A percentile compares a stretch with the other conserved stretches of the same genome.
Conservation (phyloP, 2,888 invertebrate species). For the Plagodis dolabraria region DNA sequence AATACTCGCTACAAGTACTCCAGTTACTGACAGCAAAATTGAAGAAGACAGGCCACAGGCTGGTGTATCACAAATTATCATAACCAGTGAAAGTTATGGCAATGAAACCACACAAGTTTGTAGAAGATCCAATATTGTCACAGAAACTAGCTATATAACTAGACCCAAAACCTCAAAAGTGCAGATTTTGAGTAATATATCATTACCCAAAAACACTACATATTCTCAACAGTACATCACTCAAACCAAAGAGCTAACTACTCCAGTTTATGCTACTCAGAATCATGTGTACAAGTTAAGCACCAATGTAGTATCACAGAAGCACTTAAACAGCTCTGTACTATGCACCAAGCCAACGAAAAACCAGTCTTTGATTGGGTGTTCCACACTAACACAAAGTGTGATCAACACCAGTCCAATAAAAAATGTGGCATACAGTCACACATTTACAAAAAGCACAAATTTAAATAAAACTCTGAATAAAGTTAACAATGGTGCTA, state of each 20-base stretch:
- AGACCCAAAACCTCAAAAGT: conserved; percentile 77
- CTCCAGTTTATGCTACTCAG: conserved; percentile 71
- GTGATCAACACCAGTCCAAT: conserved; percentile 70
- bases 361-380: conserved; percentile 73
- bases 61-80: conserved; percentile 77
- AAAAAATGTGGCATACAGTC: conserved; percentile 76
- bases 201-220: conserved; percentile 73
- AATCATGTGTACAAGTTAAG: conserved; percentile 78
- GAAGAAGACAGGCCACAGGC: conserved; percentile 70
- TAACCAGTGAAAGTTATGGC: conserved; percentile 76
- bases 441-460: conserved; percentile 73
- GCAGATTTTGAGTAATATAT: conserved; percentile 80
- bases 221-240: conserved; percentile 72
- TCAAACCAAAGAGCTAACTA: conserved; percentile 67
- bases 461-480: conserved; percentile 71
- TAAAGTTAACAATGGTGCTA: conserved; percentile 80
- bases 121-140: conserved; percentile 70
- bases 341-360: conserved; percentile 72
- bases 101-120: conserved; percentile 64
- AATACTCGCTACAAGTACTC: conserved; percentile 70
- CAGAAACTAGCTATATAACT: conserved; percentile 70
- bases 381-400: conserved; percentile 65
- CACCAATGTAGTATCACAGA: conserved; percentile 67
- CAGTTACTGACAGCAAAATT: conserved; percentile 61
- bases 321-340: conserved; percentile 72